phyloP scores from a whole-genome alignment of 2,113 vertebrate genomes.

The Tenebrosternarchus preto region DNA sequence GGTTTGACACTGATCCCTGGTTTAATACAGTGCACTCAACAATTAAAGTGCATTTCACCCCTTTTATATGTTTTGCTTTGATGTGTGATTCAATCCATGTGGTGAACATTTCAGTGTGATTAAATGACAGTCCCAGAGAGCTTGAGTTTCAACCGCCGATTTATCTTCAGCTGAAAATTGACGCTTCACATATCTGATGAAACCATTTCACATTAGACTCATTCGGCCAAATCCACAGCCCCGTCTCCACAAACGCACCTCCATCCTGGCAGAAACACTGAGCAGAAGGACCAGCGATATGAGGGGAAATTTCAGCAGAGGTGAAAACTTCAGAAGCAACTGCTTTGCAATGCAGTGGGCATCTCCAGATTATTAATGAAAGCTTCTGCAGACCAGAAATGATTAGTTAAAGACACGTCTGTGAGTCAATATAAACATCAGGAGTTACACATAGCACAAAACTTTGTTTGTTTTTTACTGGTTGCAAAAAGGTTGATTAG shows the following conservation, averaged over 20 bases:
- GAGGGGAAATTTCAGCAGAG: slow-evolving; percentile 47
- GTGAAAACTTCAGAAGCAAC: too few relatives aligned
- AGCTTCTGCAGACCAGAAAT: slow-evolving; percentile 5
- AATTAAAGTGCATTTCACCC: neutral
- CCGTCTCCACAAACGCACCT: slow-evolving; percentile 26
- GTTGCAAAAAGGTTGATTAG: too few relatives aligned
- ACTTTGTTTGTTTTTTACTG: too few relatives aligned
- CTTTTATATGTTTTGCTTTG: neutral
- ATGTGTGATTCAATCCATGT: neutral
- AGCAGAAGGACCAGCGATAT: slow-evolving; percentile 39
- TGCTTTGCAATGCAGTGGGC: too few relatives aligned
- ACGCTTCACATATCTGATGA: slow-evolving; percentile 63
- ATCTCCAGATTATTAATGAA: too few relatives aligned
- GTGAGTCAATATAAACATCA: neutral
- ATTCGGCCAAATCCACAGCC: slow-evolving; percentile 38
- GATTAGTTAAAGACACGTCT: neutral
- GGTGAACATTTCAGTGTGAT: neutral
- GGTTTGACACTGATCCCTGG: neutral
- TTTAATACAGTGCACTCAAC: slow-evolving; percentile 6
- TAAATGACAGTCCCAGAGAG: neutral
- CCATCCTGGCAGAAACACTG: slow-evolving; percentile 47
- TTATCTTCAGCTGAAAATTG: slow-evolving; percentile 66
- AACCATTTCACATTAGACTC: slow-evolving; percentile 64
- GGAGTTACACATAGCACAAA: neutral
- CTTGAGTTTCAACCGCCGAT: slow-evolving; percentile 52